phyloP scores from a whole-genome alignment of 1,140 invertebrate species.

The Anoplophora glabripennis region DNA sequence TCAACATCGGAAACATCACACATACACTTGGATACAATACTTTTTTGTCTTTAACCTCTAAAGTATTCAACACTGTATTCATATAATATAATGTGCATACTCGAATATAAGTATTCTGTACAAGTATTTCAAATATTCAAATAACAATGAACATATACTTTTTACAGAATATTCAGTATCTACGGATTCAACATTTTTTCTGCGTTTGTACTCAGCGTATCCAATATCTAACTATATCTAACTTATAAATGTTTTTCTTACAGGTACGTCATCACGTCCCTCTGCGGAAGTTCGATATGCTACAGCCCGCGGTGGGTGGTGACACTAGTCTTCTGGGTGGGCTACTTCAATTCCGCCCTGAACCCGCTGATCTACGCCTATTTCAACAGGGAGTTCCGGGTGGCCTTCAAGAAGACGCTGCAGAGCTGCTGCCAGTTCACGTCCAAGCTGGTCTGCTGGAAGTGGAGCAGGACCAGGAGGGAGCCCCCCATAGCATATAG shows the following conservation, averaged over 20 bases:
- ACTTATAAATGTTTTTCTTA: slow-evolving; percentile 26
- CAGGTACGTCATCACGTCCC: slow-evolving; percentile 79
- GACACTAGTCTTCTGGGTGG: slow-evolving; percentile 91
- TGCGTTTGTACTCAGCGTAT: no score
- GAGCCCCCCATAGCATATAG: slow-evolving; percentile 51
- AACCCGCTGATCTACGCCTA: slow-evolving; percentile 97
- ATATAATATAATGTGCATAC: no score
- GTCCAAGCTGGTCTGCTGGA: slow-evolving; percentile 36
- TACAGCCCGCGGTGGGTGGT: slow-evolving; percentile 75
- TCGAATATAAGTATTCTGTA: no score
- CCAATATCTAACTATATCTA: neutral
- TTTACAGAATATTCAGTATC: no score
- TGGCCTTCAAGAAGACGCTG: slow-evolving; percentile 88
- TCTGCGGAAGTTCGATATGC: slow-evolving; percentile 69
- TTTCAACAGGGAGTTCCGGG: slow-evolving; percentile 93
- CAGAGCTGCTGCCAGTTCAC: slow-evolving; percentile 70
- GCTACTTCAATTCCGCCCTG: slow-evolving; percentile 95
- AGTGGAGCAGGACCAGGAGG: slow-evolving; percentile 43
- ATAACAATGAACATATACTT: no score
- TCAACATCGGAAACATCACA: no score
- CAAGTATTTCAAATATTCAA: no score
- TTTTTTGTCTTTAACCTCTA: no score
- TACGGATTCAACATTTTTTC: no score
- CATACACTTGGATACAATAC: no score
- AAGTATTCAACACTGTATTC: no score